phyloP scores from a whole-genome alignment of 2,888 invertebrate species.

The Nephrotoma flavescens region DNA sequence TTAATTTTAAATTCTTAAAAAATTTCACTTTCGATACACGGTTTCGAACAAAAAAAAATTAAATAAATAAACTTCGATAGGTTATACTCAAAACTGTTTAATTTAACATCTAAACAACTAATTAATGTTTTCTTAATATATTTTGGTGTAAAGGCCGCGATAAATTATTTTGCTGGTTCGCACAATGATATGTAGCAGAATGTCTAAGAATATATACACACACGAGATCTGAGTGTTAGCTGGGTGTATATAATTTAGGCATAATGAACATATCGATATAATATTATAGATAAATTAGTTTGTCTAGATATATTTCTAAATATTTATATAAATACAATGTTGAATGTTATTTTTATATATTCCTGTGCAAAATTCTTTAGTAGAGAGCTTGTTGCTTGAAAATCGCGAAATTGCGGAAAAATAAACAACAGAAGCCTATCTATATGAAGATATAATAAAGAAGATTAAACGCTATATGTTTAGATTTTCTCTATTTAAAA shows the following conservation, averaged over 20 bases:
- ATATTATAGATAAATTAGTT: not conserved
- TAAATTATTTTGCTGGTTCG: no score
- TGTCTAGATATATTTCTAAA: not conserved
- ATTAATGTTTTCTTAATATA: not conserved
- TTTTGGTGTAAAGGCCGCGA: no score
- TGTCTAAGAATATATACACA: no score
- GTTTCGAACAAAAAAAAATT: no score
- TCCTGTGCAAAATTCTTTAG: not conserved
- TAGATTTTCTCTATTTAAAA: not conserved
- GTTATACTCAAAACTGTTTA: not conserved
- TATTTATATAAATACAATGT: not conserved
- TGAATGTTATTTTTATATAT: not conserved
- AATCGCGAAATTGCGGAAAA: not conserved
- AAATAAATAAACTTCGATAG: no score
- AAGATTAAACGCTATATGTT: not conserved
- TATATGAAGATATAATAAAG: not conserved
- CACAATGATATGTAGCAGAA: no score
- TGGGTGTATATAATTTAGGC: no score
- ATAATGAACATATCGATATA: no score
- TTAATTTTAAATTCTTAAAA: no score
- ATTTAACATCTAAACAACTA: not conserved
- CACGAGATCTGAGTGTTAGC: no score
- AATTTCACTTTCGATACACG: no score
- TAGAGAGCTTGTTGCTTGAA: not conserved
- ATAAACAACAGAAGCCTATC: not conserved